Evolutionary conservation across 2,797 vertebrate species (phyloP), one percentile per base, ranked within the genome.

Genomic region (Parauchenoglanis ngamensis): DNA sequence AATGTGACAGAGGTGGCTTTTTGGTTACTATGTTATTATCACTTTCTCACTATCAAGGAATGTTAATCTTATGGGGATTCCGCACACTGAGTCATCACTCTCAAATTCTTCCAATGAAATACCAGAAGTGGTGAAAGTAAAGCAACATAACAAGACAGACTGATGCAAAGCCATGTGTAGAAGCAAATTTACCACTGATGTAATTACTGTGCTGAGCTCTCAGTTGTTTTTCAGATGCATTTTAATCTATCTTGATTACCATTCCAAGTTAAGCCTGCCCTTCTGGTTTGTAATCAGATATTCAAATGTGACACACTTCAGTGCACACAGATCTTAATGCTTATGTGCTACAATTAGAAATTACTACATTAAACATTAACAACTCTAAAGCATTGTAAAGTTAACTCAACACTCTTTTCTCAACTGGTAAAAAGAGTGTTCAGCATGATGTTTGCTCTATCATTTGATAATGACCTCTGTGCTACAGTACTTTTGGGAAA

Each of bases 61-160:
- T 52, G 1, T 61, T 61, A 11, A 86, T 49, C 67, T 72, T 35
- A n/a, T 13, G 46, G 54, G 77, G 65, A 59, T 72, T 54, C 5
- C 46, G 28, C 70, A 85, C 11, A 59, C 31, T 75, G 21, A 79
- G 13, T 68, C 31, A 56, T 63, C 19, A 44, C 61, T 61, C 28
- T 78, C 76, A 40, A 46, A 63, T 85, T 77, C 25, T 52, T 65
- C 28, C 19, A 56, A 68, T 67, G 17, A 57, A 80, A 86, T 56
- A 31, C 49, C 23, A 80, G 77, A 86, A 35, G 15, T 56, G 21
- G 21, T 68, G 61, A 40, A 54, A n/a, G 17, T 21, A 65, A 54
- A 28, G 3, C 59, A 40, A n/a, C 21, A 78, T 35, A 67, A 63
- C 40, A 28, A 75, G 40, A 49, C 54, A 79, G 31, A 59, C 28